Evolutionary conservation across 2,113 vertebrate species (phyloP).

Genomic region (Puntigrus tetrazona): DNA sequence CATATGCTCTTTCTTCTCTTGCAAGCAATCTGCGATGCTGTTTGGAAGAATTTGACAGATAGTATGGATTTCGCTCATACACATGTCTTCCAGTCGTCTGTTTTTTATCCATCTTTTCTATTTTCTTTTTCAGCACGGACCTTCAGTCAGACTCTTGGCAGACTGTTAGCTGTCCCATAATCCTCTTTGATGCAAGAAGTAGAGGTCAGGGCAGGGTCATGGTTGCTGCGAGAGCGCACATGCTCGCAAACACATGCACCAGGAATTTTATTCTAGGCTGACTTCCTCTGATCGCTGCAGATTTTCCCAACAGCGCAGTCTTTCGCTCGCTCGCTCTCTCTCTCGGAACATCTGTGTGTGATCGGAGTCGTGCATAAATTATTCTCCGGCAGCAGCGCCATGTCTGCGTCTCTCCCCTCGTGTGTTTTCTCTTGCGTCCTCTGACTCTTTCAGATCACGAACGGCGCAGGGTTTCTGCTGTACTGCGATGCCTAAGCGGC

Average conservation of each 20-base stretch:
- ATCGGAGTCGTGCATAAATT: slow-evolving; percentile 63
- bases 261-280: slow-evolving; percentile 44
- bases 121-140: slow-evolving; percentile 38
- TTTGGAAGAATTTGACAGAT: slow-evolving; percentile 7
- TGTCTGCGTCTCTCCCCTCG: slow-evolving; percentile 41
- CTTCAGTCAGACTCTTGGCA: slow-evolving; percentile 50
- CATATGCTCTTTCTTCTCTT: not conserved
- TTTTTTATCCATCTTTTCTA: not conserved
- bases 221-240: slow-evolving; percentile 46
- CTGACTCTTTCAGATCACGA: slow-evolving; percentile 16
- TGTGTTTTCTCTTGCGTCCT: slow-evolving; percentile 16
- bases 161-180: slow-evolving; percentile 59
- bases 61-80: slow-evolving; percentile 2
- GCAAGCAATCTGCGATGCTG: not conserved
- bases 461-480: not conserved
- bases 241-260: slow-evolving; percentile 58
- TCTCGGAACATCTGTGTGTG: slow-evolving; percentile 63
- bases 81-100: not conserved
- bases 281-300: slow-evolving; percentile 56
- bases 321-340: slow-evolving; percentile 34
- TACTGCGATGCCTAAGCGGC: slow-evolving; percentile 3
- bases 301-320: slow-evolving; percentile 50
- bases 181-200: slow-evolving; percentile 70
- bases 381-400: slow-evolving; percentile 56
- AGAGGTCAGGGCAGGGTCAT: slow-evolving; percentile 73